phyloP scores from a whole-genome alignment of 2,113 vertebrate species.

The Phalacrocorax brasilianus region DNA sequence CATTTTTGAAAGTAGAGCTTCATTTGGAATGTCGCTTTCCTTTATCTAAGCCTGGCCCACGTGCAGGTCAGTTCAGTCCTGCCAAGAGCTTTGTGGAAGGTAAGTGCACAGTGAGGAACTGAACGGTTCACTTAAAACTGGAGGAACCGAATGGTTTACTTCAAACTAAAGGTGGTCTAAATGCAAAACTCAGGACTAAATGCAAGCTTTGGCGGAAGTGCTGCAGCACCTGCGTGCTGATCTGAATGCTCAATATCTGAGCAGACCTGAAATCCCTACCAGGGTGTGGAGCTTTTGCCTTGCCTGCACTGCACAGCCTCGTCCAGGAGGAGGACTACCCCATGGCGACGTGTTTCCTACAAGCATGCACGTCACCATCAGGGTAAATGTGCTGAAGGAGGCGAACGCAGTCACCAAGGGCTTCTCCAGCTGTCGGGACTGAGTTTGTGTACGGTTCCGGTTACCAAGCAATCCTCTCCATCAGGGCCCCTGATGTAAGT shows the following conservation, averaged over 20 bases:
- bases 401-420: not conserved
- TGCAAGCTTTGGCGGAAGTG: not conserved
- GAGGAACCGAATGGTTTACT: not conserved
- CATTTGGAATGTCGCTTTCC: not conserved
- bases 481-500: not conserved
- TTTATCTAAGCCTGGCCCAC: not conserved
- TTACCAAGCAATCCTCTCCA: conserved; percentile 11
- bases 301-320: not conserved
- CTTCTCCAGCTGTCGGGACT: not conserved
- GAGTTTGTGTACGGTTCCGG: not conserved
- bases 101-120: not conserved
- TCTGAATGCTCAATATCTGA: not conserved
- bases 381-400: not conserved
- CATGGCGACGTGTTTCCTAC: fast-evolving
- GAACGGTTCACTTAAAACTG: not conserved
- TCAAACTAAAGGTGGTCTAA: not conserved
- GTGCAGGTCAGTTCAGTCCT: not conserved
- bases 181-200: not conserved
- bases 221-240: not conserved
- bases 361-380: fast-evolving
- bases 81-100: not conserved
- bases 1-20: not conserved
- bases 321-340: not conserved
- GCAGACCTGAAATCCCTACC: not conserved
- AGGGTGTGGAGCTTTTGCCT: not conserved